These are phyloP conservation scores for Itoplectis maculator DNA, from an alignment of 2,888 invertebrate genomes.

Conservation along the genomic window DNA sequence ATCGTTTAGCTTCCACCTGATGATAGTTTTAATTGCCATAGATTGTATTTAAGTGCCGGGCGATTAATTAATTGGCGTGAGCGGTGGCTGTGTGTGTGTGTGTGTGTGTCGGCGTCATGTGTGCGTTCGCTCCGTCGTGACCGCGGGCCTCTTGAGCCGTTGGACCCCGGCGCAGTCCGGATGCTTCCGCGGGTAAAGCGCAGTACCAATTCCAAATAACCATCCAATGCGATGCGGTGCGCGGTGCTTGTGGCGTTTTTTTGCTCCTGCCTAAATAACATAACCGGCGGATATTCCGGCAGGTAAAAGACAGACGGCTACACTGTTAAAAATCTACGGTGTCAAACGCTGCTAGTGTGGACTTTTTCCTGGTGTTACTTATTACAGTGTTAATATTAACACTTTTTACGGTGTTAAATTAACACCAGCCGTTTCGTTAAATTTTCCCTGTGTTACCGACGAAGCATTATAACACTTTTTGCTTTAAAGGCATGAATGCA, in stretches of 20 bases:
- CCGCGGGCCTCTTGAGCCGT: constrained; percentile 50
- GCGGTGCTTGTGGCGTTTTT: constrained; percentile 70
- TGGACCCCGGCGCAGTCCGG: constrained; percentile 50
- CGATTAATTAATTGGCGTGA: constrained; percentile 79
- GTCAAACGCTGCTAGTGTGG: too few species aligned
- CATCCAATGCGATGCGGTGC: constrained; percentile 77
- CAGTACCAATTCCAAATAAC: constrained; percentile 67
- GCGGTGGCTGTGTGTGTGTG: constrained; percentile 57
- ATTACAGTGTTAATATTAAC: too few species aligned
- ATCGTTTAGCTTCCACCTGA: constrained; percentile 66
- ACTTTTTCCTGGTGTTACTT: too few species aligned
- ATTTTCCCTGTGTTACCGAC: too few species aligned
- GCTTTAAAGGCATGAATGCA: too few species aligned
- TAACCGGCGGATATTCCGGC: constrained; percentile 70
- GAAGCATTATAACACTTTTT: too few species aligned
- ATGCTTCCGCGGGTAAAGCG: constrained; percentile 62
- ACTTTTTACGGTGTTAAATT: too few species aligned
- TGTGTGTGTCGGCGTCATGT: constrained; percentile 51
- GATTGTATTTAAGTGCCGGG: constrained; percentile 76
- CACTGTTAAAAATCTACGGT: too few species aligned
- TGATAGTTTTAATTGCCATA: constrained; percentile 75
- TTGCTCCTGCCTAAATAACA: constrained; percentile 69
- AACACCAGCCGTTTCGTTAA: too few species aligned
- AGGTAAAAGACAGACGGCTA: constrained; percentile 69
- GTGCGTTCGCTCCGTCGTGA: constrained; percentile 21